Base-by-base conservation (phyloP, 1,140 invertebrate species). In the Diachasma alloeum region DNA sequence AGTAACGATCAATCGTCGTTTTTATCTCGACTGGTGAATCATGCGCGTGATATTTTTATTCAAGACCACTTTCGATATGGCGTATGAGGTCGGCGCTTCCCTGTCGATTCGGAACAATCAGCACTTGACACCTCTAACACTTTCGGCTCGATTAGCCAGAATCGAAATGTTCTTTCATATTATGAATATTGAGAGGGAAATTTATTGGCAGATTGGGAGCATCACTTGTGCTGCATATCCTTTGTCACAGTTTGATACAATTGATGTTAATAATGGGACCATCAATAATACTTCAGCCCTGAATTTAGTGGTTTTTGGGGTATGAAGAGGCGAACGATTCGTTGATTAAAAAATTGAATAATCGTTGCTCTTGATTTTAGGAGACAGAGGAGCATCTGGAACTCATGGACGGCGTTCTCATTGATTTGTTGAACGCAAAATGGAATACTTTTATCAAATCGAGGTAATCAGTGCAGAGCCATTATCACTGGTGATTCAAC, bases 251-350 rank as follows among this genome's bases (percentile, higher is more conserved):
- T 96, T 99, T 22, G 98, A 99, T 86, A 99, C 98, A 0, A 99
- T 99, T 77, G 96, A 98, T 83, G 94, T 94, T 1, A 92, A 94
- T 80, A 97, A 95, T 5, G 98, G 98, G 22, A 93, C 94, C 63
- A 97, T 99, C 9, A 97, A 96, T 84, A 97, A 96, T 82, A 95
- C 96, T 82, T 99, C 97, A 0, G 97, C 96, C 0, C 90, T 99
- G 4, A 98, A 98, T 91, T 93, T 99, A n/a, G 97, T 99, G n/a
- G 97, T 98, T 4, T 99, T 99, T 92, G 98, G 98, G 68, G 97
- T 97, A 91, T 6, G 31, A 31, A 31, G 31, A 3, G 31, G 6
- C 31, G 31, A 92, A 11, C 13, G 3, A 9, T 4, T 42, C 13
- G 13, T 42, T 42, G 13, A 42, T 42, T 42, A 1, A n/a, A n/a